These are phyloP conservation scores for Edolisoma coerulescens DNA, from an alignment of 2,113 vertebrate species.

Conservation along the genomic window DNA sequence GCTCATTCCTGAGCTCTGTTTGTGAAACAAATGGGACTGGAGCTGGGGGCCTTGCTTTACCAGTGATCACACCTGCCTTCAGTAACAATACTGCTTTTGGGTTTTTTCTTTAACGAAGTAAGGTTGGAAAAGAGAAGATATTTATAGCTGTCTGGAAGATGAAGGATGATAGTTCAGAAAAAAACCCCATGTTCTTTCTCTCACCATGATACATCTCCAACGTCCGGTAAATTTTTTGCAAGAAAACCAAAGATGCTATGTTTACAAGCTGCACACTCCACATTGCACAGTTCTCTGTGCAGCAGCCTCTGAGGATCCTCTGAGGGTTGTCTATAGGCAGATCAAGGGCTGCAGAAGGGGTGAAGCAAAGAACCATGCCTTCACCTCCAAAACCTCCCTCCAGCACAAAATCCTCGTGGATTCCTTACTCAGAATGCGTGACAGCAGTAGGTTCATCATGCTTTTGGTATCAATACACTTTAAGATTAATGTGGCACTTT, in stretches of 20 bases:
- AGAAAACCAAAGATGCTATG: not conserved
- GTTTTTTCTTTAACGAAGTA: not conserved
- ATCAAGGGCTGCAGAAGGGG: not conserved
- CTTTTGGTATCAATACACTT: not conserved
- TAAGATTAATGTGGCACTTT: not conserved
- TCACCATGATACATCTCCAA: not conserved
- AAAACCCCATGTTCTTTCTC: fast-evolving
- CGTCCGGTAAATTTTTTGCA: not conserved
- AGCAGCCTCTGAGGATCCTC: not conserved
- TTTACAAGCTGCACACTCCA: fast-evolving
- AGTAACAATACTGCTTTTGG: not conserved
- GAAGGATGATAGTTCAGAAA: not conserved
- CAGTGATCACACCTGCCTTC: not conserved
- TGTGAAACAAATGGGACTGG: not conserved
- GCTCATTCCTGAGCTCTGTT: not conserved
- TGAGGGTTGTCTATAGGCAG: not conserved
- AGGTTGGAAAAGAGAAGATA: not conserved
- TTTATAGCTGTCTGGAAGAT: not conserved
- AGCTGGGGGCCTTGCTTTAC: not conserved
- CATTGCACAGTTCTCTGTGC: fast-evolving
- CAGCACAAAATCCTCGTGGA: not conserved
- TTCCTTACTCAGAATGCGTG: not conserved
- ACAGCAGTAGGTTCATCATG: not conserved
- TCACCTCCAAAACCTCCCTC: not conserved
- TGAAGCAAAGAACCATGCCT: not conserved